Evolutionary conservation across 1,140 invertebrate genomes (phyloP).

Genomic region (Lethocerus indicus): DNA sequence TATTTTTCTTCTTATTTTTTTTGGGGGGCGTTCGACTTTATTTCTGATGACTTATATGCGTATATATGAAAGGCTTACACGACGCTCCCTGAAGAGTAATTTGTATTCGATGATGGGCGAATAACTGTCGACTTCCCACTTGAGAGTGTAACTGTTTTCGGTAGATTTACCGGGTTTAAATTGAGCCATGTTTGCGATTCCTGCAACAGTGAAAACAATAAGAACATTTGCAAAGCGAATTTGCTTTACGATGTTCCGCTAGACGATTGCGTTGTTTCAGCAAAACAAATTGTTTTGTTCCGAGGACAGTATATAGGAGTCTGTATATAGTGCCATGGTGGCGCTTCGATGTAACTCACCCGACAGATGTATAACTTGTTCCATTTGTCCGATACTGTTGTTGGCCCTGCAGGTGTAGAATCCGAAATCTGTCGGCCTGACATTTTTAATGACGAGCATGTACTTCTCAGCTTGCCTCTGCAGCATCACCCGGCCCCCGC

Average conservation of each 20-base stretch:
- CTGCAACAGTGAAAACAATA: conserved; percentile 20
- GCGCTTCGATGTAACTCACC: too few relatives aligned
- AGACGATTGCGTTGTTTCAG: too few relatives aligned
- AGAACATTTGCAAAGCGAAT: not conserved
- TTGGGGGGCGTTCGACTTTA: too few relatives aligned
- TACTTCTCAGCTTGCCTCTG: conserved; percentile 37
- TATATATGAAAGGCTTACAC: conserved; percentile 16
- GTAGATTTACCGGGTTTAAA: conserved; percentile 34
- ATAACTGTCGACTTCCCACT: conserved; percentile 62
- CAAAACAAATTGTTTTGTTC: too few relatives aligned
- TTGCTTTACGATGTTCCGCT: too few relatives aligned
- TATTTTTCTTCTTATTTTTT: too few relatives aligned
- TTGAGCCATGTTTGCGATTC: conserved; percentile 36
- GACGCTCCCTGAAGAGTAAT: conserved; percentile 34
- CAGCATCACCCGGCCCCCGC: conserved; percentile 24
- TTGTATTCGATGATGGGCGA: conserved; percentile 52
- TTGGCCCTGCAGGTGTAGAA: conserved; percentile 57
- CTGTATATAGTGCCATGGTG: too few relatives aligned
- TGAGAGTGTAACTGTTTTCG: conserved; percentile 38
- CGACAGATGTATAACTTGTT: conserved; percentile 34
- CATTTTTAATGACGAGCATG: conserved; percentile 46
- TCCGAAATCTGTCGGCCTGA: conserved; percentile 50
- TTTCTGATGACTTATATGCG: too few relatives aligned
- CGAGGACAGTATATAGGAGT: too few relatives aligned
- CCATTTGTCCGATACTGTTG: conserved; percentile 43